Evolutionary conservation across 2,888 invertebrate genomes (phyloP).

Genomic region (Hyposoter didymator): DNA sequence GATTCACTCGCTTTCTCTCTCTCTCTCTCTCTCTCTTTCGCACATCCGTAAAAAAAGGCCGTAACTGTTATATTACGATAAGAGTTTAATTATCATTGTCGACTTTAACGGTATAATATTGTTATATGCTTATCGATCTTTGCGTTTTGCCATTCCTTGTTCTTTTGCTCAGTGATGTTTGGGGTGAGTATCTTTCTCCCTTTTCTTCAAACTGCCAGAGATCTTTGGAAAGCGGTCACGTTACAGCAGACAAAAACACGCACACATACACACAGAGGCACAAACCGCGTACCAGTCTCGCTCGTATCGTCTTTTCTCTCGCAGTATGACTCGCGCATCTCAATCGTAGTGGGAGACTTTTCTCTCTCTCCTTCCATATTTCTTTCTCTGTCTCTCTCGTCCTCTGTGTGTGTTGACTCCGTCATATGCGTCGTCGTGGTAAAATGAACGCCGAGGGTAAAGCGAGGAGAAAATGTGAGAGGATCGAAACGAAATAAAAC

Average conservation of each 20-base stretch:
- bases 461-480: conserved; percentile 35
- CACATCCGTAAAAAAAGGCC: conserved; percentile 68
- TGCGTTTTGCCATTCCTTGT: conserved; percentile 40
- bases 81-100: conserved; percentile 63
- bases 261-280: conserved; percentile 33
- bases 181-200: conserved; percentile 8
- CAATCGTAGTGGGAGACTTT: conserved; percentile 46
- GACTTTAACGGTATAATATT: conserved; percentile 58
- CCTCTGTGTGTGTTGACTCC: conserved; percentile 28
- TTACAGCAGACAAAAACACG: conserved; percentile 26
- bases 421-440: conserved; percentile 35
- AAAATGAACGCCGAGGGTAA: conserved; percentile 30
- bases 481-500: conserved; percentile 40
- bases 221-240: conserved; percentile 56
- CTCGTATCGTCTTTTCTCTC: conserved; percentile 46
- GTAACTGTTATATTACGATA: conserved; percentile 68
- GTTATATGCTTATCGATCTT: conserved; percentile 59
- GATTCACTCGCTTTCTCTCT: conserved; percentile 39
- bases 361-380: conserved; percentile 14
- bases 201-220: conserved; percentile 36
- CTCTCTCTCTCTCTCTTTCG: conserved; percentile 45
- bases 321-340: conserved; percentile 40
- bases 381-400: conserved; percentile 32
- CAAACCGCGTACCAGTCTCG: conserved; percentile 27
- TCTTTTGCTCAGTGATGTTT: conserved; percentile 27